phyloP scores from a whole-genome alignment of 2,113 vertebrate species.

The Takifugu flavidus region DNA sequence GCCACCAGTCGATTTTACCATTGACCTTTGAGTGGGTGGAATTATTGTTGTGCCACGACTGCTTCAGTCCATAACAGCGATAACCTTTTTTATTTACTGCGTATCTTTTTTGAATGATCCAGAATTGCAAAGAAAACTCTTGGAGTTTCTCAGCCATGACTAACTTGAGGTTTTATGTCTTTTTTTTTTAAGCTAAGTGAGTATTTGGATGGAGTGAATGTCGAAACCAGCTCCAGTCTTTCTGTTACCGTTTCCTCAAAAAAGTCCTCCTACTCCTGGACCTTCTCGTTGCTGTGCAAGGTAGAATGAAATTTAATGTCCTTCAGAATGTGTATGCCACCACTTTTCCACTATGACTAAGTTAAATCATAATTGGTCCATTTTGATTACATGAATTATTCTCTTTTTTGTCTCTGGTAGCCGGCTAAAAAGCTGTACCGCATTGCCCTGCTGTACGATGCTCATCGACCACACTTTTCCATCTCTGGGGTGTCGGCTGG shows the following conservation, averaged over 20 bases:
- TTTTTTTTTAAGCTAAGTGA: constrained; percentile 84
- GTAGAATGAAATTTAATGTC: constrained; percentile 65
- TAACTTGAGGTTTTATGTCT: not conserved
- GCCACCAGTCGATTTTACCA: too few species aligned
- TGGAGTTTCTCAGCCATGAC: too few species aligned
- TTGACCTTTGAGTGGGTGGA: too few species aligned
- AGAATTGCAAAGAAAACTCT: too few species aligned
- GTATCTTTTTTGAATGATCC: too few species aligned
- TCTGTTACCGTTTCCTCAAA: constrained; percentile 94
- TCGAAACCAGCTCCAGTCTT: constrained; percentile 89
- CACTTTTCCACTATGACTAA: too few species aligned
- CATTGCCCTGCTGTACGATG: constrained; percentile 95
- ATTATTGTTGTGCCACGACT: too few species aligned
- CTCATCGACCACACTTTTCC: constrained; percentile 96
- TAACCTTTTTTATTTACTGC: too few species aligned
- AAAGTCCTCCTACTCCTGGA: constrained; percentile 94
- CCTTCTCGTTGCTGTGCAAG: constrained; percentile 95
- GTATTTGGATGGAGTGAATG: constrained; percentile 89
- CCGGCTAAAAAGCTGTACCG: constrained; percentile 90
- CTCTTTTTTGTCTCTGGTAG: constrained; percentile 63
- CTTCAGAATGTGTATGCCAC: not conserved
- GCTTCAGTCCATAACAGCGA: too few species aligned
- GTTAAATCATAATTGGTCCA: too few species aligned
- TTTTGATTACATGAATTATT: not conserved
- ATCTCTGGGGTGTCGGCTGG: constrained; percentile 89